Percentiles rank a stretch among this genome's conserved stretches.
These are phyloP conservation scores for Indicator indicator DNA, from an alignment of 2,113 vertebrate species.

Conservation along the genomic window DNA sequence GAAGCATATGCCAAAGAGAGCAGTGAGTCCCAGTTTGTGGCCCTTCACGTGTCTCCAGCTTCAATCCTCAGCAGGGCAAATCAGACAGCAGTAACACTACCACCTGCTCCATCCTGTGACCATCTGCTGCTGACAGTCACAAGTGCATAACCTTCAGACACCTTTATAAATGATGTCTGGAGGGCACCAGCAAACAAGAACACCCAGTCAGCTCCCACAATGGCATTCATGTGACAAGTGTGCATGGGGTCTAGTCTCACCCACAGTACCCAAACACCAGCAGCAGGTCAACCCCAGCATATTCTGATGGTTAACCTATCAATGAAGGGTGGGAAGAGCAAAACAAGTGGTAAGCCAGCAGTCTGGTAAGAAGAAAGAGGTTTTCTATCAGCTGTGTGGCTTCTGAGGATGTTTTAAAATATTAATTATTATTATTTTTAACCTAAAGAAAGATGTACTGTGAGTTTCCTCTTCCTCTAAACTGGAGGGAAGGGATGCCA, in stretches of 20 bases:
- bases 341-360: accelerated
- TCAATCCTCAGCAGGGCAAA: background rate
- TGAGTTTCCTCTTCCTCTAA: background rate
- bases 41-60: background rate
- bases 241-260: accelerated
- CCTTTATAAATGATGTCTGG: background rate
- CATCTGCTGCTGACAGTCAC: background rate
- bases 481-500: too few species aligned
- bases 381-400: background rate
- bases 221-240: accelerated
- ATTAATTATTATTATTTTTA: background rate
- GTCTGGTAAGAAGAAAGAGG: background rate
- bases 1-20: background rate
- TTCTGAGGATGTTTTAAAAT: background rate
- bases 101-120: accelerated
- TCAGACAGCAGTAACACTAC: background rate
- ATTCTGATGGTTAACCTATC: background rate
- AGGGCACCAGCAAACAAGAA: background rate
- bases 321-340: background rate
- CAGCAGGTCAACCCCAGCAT: background rate
- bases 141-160: background rate
- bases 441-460: background rate
- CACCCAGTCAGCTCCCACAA: background rate
- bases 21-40: background rate
- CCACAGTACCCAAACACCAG: background rate